Base-by-base conservation (phyloP, 2,797 vertebrate species). In the Urosaurus nigricauda region DNA sequence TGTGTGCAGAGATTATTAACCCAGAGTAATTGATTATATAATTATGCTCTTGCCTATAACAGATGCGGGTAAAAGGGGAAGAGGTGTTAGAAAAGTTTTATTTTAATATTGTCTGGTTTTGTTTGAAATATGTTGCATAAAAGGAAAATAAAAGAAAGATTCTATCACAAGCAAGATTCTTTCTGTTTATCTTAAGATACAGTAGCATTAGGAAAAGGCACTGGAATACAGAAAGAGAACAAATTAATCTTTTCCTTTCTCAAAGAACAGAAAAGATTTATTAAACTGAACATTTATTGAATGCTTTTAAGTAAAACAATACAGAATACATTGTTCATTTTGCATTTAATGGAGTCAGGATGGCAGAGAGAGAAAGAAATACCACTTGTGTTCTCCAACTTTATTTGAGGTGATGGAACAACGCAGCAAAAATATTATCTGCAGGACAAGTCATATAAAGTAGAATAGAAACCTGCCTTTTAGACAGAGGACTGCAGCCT, bases 241-340 rank as follows among this genome's bases (percentile, higher is more conserved):
- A 43, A 82, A 56, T 40, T 88, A 7, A 0, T 6, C 14, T 43
- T 89, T 87, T 43, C 40, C 60, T 83, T 43, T 58, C 47, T 89
- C 74, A 60, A 58, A 86, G 29, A 65, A 65, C 11, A 75, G 79
- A 43, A 87, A 43, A 2, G 19, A 63, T 86, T 89, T 85, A 82
- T 88, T 47, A 71, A 79, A 78, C 17, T 24, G 89, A 87, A 68
- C 84, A 63, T 79, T 79, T 92, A 87, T n/a, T 88, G 53, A 91
- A 63, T 79, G 35, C 14, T 84, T 90, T 83, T 71, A 87, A 91
- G 24, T 68, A 90, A 81, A 47, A 11, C 70, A 70, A 73, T 77
- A n/a, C 14, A 77, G 83, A 81, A 53, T 65, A 77, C 29, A 68
- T 29, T 51, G 60, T 77, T 88, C 24, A 68, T 0, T 74, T 74